These are phyloP conservation scores for Agrenia bidenticulata DNA, from an alignment of 2,888 invertebrate species.

Conservation along the genomic window DNA sequence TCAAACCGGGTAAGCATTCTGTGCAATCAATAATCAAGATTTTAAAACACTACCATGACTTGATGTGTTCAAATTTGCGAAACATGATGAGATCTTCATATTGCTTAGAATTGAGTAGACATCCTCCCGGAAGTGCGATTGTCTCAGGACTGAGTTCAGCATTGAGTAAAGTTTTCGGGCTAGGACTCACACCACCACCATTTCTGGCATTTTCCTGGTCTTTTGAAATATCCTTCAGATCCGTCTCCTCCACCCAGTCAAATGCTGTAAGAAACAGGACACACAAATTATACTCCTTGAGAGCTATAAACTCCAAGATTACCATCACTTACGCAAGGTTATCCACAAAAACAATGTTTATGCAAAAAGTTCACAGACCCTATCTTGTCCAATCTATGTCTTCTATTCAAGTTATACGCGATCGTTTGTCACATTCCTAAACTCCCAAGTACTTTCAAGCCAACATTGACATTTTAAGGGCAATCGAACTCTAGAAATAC, in stretches of 20 bases:
- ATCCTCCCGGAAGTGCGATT: slow-evolving; percentile 50
- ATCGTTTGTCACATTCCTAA: no score
- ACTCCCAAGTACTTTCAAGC: no score
- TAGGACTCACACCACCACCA: slow-evolving; percentile 6
- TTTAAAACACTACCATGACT: slow-evolving; percentile 41
- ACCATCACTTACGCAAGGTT: no score
- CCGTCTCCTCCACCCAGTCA: slow-evolving; percentile 52
- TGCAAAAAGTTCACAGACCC: no score
- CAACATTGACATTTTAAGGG: no score
- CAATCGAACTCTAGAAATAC: no score
- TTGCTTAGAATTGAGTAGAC: slow-evolving; percentile 47
- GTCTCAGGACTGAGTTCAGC: slow-evolving; percentile 39
- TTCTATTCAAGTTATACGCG: no score
- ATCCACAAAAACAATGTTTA: no score
- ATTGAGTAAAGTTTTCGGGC: slow-evolving; percentile 27
- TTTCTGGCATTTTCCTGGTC: neutral
- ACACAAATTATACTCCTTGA: neutral
- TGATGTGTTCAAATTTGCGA: slow-evolving; percentile 49
- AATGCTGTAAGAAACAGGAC: slow-evolving; percentile 38
- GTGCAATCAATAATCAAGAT: neutral
- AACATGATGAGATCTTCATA: slow-evolving; percentile 51
- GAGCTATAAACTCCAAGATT: no score
- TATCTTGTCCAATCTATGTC: no score
- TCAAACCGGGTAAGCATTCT: no score
- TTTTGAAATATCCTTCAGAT: slow-evolving; percentile 34